Evolutionary conservation across 1,140 invertebrate genomes (phyloP).

Genomic region (Sitodiplosis mosellana): DNA sequence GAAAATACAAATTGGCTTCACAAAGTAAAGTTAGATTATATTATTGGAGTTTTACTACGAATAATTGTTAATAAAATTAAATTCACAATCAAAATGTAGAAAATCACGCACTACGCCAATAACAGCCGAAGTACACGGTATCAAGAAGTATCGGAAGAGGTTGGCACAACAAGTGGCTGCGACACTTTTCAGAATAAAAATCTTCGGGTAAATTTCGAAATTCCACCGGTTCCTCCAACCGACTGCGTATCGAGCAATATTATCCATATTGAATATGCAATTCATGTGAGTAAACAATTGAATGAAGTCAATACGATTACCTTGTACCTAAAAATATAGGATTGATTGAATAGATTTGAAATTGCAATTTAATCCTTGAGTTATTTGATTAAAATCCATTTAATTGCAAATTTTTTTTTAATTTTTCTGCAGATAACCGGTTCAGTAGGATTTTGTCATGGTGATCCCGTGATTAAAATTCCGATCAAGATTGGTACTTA

Average conservation of each 20-base stretch:
- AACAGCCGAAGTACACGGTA: too few species aligned
- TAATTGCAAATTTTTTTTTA: too few species aligned
- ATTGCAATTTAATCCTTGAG: too few species aligned
- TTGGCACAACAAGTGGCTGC: background rate
- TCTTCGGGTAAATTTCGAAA: background rate
- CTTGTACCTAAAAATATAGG: too few species aligned
- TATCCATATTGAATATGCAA: background rate
- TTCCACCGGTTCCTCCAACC: background rate
- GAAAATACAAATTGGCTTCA: too few species aligned
- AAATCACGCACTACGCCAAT: background rate
- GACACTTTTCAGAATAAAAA: background rate
- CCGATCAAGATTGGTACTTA: background rate
- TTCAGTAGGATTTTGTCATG: background rate
- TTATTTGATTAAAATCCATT: too few species aligned
- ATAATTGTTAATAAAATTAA: too few species aligned
- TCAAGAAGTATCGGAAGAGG: background rate
- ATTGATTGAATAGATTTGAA: too few species aligned
- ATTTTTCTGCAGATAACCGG: background rate
- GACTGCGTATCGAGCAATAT: background rate
- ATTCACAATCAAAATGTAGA: too few species aligned
- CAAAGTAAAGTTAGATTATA: too few species aligned
- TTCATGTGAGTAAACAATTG: background rate
- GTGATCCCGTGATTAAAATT: background rate
- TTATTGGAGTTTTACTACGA: too few species aligned
- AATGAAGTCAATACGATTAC: background rate